Conservation (phyloP, 2,888 invertebrate genomes). For the Pseudeuparius sepicola region DNA sequence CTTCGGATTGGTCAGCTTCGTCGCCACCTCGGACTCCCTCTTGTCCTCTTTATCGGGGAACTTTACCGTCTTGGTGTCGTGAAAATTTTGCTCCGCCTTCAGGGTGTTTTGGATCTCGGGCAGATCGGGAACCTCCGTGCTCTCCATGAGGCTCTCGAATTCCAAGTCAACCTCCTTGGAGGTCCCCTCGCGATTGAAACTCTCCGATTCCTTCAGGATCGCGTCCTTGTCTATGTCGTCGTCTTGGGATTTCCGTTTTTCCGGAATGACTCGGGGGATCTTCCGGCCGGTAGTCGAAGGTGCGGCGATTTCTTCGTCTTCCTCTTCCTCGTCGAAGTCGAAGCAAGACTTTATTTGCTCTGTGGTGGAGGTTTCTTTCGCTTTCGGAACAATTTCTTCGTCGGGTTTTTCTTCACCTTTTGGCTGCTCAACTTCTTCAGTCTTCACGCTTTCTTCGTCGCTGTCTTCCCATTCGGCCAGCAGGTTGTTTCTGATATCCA, state of each 20-base stretch:
- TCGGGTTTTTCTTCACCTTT: constrained; percentile 2
- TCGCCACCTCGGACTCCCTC: constrained; percentile 23
- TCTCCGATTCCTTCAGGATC: constrained; percentile 19
- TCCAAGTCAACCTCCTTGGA: constrained; percentile 34
- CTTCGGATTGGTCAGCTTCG: constrained; percentile 36
- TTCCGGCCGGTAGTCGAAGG: constrained; percentile 44
- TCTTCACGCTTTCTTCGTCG: constrained; percentile 1
- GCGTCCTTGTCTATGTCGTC: constrained; percentile 19
- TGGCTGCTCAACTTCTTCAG: constrained; percentile 6
- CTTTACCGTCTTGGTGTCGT: constrained; percentile 34
- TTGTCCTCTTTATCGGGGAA: constrained; percentile 33
- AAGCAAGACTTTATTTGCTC: constrained; percentile 51
- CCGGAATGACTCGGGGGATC: constrained; percentile 50
- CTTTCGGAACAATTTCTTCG: constrained; percentile 3
- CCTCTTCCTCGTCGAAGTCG: constrained; percentile 69
- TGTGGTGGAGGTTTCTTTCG: constrained; percentile 30
- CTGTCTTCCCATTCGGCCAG: constrained; percentile 75
- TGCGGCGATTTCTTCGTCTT: constrained; percentile 46
- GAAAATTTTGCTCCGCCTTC: constrained; percentile 38
- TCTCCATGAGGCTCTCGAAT: constrained; percentile 52
- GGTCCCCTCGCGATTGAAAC: constrained; percentile 15
- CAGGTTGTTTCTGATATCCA: constrained; percentile 57
- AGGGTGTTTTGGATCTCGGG: constrained; percentile 41
- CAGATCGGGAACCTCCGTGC: constrained; percentile 49
- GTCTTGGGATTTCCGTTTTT: constrained; percentile 32